These are phyloP conservation scores for Bombyx mandarina DNA, from an alignment of 1,140 invertebrate genomes.

Conservation along the genomic window DNA sequence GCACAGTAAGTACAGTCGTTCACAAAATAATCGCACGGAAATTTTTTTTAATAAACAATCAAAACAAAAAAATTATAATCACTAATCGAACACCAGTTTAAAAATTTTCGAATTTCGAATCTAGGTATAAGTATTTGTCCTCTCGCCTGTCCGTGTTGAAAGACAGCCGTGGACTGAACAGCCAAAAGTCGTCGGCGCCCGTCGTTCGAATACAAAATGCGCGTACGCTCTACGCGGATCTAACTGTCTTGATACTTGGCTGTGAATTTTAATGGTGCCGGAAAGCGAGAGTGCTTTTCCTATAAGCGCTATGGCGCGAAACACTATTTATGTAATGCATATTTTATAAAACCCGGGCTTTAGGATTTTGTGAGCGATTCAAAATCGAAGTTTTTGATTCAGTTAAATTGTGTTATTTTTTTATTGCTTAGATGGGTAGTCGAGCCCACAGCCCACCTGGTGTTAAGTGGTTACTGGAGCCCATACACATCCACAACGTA, in stretches of 20 bases:
- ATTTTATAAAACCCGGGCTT: no score
- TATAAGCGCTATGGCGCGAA: no score
- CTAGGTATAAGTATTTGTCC: slow-evolving; percentile 31
- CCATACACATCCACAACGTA: no score
- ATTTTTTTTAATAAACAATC: slow-evolving; percentile 21
- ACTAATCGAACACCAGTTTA: slow-evolving; percentile 16
- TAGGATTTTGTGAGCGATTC: no score
- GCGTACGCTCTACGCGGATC: slow-evolving; percentile 35
- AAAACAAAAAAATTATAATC: slow-evolving; percentile 18
- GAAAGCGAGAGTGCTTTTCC: slow-evolving; percentile 54
- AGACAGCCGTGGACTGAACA: slow-evolving; percentile 56
- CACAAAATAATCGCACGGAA: slow-evolving; percentile 22
- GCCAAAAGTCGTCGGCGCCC: slow-evolving; percentile 42
- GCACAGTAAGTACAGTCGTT: slow-evolving; percentile 33
- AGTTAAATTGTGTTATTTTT: no score
- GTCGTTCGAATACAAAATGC: slow-evolving; percentile 40
- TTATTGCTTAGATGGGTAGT: no score
- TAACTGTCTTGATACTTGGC: slow-evolving; percentile 60
- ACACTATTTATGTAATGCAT: no score
- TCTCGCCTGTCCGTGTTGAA: slow-evolving; percentile 47
- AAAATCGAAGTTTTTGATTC: no score
- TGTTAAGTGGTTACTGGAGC: no score
- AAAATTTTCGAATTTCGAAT: slow-evolving; percentile 15
- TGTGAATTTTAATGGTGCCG: slow-evolving; percentile 50
- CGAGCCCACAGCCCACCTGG: no score